Percentiles rank a stretch among this genome's conserved stretches.
Conservation (phyloP, 2,888 invertebrate species). For the Pantelozetes paolii region DNA sequence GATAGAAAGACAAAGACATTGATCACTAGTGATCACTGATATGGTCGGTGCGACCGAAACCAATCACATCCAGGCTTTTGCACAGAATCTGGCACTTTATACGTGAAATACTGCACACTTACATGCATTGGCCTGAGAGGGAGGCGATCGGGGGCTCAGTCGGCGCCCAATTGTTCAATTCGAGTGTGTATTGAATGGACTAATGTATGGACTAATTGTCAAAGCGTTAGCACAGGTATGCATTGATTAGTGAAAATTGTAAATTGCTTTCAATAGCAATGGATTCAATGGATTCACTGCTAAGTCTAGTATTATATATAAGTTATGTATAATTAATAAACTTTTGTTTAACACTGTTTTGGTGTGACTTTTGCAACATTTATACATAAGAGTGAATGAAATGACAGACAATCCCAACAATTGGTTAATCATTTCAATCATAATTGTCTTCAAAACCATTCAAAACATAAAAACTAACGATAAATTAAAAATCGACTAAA, state of each 20-base stretch:
- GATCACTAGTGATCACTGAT: background rate
- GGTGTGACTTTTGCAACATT: conserved; percentile 20
- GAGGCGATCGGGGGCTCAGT: background rate
- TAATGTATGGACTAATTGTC: conserved; percentile 29
- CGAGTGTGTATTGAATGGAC: background rate
- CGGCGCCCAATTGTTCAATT: background rate
- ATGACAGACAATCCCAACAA: conserved; percentile 18
- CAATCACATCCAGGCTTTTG: background rate
- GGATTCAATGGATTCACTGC: background rate
- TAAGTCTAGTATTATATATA: background rate
- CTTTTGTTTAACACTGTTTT: conserved; percentile 17
- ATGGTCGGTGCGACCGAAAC: background rate
- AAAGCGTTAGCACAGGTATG: conserved; percentile 29
- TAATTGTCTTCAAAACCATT: background rate
- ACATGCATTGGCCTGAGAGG: background rate
- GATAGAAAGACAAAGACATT: background rate
- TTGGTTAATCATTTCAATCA: conserved; percentile 7
- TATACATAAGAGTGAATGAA: conserved; percentile 1
- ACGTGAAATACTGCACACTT: background rate
- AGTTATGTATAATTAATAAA: conserved; percentile 20
- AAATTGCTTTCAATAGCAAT: conserved; percentile 22
- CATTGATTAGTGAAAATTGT: conserved; percentile 34
- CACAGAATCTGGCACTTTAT: background rate
- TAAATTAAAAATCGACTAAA: conserved; percentile 27
- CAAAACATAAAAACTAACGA: background rate